Evolutionary conservation across 92 coral and sea anemone species (phyloP), one percentile per base, ranked within the genome.

Genomic region (Parazoanthus atlanticus): DNA sequence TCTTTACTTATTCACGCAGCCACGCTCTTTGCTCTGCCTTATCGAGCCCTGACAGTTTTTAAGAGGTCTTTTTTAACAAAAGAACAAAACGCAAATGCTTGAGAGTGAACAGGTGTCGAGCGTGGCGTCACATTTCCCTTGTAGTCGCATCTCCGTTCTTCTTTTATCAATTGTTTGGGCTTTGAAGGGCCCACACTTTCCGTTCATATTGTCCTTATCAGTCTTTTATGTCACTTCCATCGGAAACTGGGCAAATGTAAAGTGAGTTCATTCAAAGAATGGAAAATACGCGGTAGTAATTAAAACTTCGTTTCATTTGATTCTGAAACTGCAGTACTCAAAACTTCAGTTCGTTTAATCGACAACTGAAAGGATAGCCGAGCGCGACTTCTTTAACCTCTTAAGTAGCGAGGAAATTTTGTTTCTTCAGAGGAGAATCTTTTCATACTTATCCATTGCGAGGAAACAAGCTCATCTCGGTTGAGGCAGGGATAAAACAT

Each of bases 171-270:
- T 84, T 84, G 87, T 84, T 84, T 84, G 61, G 64, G 43, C 41
- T 67, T 84, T 41, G 46, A 84, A 46, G 41, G 78, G 87, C 78
- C 87, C 87, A 84, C 87, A 84, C 78, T 70, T 84, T 70, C 87
- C 87, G 87, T 41, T 84, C 43, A 43, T 70, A 84, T 84, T 84
- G 78, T 84, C 56, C 78, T 84, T 84, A 84, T 84, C 78, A 17
- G 40, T 31, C 76, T 26, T 70, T 84, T 72, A 31, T 84, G 87
- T 41, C 87, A 84, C 87, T 23, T 84, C 77, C 78, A 70, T 70
- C 87, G 78, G 87, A 84, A 84, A 84, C 71, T 56, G 43, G 40
- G 28, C 65, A 31, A 82, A 82, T 7, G 47, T 38, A 82, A 82
- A 84, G 58, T 52, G 58, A 52, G 74, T 70, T 69, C 78, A 70